A percentile compares a stretch with the other conserved stretches of the same genome.
These are phyloP conservation scores for Ganaspis brasiliensis DNA, from an alignment of 2,888 invertebrate genomes.

Conservation along the genomic window DNA sequence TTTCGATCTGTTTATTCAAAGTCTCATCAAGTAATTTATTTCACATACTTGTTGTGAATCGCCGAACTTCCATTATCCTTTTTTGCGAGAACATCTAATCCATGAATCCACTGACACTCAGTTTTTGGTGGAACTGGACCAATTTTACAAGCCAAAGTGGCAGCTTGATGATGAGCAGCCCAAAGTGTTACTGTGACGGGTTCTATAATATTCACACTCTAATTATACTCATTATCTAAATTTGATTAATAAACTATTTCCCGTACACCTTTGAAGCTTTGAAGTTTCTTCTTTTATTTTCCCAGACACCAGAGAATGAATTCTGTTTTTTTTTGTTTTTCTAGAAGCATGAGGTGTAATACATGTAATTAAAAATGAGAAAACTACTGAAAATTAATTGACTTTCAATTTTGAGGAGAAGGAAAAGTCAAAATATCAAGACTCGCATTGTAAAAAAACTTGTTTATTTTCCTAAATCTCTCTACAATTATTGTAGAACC, in stretches of 20 bases:
- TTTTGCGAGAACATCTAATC: conserved; percentile 66
- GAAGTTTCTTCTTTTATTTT: conserved; percentile 17
- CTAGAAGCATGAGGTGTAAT: conserved; percentile 38
- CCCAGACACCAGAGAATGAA: conserved; percentile 5
- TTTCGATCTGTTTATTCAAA: too few species aligned
- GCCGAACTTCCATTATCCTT: conserved; percentile 62
- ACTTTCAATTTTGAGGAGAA: conserved; percentile 4
- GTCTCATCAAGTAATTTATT: too few species aligned
- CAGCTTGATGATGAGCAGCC: conserved; percentile 75
- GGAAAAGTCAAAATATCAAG: conserved; percentile 16
- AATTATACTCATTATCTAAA: background rate
- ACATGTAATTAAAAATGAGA: conserved; percentile 18
- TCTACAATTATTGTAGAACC: conserved; percentile 40
- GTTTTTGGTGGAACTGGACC: conserved; percentile 66
- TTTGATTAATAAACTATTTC: background rate
- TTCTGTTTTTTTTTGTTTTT: background rate
- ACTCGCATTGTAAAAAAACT: conserved; percentile 22
- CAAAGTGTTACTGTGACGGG: conserved; percentile 75
- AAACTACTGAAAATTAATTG: background rate
- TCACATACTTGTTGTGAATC: conserved; percentile 64
- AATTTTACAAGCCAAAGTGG: conserved; percentile 76
- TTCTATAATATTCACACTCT: conserved; percentile 70
- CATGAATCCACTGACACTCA: conserved; percentile 75
- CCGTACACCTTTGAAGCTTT: conserved; percentile 38
- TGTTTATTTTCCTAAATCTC: conserved; percentile 38